Evolutionary conservation across 2,888 invertebrate genomes (phyloP).

Genomic region (Dromius quadrimaculatus): DNA sequence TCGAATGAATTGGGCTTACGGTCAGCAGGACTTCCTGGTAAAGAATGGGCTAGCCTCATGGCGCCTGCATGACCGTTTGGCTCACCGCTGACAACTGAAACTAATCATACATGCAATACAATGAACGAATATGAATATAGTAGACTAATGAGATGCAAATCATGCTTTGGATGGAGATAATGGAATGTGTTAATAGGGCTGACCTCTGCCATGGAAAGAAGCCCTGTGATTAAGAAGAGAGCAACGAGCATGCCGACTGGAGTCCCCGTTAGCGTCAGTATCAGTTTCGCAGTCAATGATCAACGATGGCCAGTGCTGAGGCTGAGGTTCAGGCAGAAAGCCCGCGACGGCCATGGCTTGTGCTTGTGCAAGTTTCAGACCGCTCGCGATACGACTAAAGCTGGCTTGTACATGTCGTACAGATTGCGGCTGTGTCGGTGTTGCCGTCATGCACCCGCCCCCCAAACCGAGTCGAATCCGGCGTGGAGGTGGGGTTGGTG

Average conservation of each 20-base stretch:
- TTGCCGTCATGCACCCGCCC: constrained; percentile 63
- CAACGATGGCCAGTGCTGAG: constrained; percentile 65
- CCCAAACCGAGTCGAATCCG: constrained; percentile 65
- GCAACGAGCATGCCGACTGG: constrained; percentile 64
- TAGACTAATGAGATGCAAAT: constrained; percentile 5
- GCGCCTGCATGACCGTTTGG: constrained; percentile 71
- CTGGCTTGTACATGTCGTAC: constrained; percentile 59
- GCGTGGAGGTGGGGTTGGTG: constrained; percentile 72
- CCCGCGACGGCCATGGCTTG: constrained; percentile 81
- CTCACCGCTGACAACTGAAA: constrained; percentile 65
- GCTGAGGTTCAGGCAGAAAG: constrained; percentile 71
- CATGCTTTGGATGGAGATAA: constrained; percentile 5
- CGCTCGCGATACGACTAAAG: constrained; percentile 75
- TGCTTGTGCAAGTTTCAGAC: constrained; percentile 77
- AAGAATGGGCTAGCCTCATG: constrained; percentile 76
- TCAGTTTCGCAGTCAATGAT: constrained; percentile 49
- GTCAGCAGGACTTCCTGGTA: constrained; percentile 79
- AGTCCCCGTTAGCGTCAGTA: constrained; percentile 62
- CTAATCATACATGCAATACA: constrained; percentile 46
- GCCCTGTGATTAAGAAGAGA: constrained; percentile 71
- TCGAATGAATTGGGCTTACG: constrained; percentile 78
- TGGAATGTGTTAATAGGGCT: constrained; percentile 61
- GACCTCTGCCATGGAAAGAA: constrained; percentile 77
- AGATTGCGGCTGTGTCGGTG: constrained; percentile 58
- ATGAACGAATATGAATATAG: background rate